Base-by-base conservation (phyloP, 2,797 vertebrate species). In the Chanos chanos region DNA sequence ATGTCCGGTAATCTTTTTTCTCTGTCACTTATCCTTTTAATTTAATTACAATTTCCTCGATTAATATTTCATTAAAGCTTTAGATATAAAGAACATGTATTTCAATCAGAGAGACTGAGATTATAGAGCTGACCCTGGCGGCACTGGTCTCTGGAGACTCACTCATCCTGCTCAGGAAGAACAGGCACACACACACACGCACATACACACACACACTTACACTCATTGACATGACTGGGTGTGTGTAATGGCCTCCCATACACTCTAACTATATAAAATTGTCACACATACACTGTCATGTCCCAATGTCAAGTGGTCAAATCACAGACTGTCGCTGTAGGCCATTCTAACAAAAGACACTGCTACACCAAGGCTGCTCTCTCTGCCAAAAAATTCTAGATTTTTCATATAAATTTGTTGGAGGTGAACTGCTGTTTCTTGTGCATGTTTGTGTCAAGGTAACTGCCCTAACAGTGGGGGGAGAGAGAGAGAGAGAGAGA, bases 61-160 rank as follows among this genome's bases (percentile, higher is more conserved):
- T 86, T 85, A 85, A 84, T 85, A 83, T 82, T 86, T 86, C 75
- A 86, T 87, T 83, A 86, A 80, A 81, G 77, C 81, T 84, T 89
- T 85, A 86, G 75, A 76, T 68, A 61, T 55, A 74, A 79, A 78
- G 75, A 78, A 63, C 59, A 71, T 70, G 73, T 72, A 69, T 80
- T 84, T 83, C 77, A 77, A 81, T 83, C 76, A 76, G 71, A 63
- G 49, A 48, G 3, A 70, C 73, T 1, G 68, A 28, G 56, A 24
- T 64, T 64, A 71, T 21, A 56, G 43, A 49, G 55, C 64, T 19
- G 28, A 18, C 73, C 78, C 75, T 63, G 66, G 74, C 57, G 0
- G 22, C 28, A 63, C 78, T 64, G 62, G 58, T 73, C 77, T 78
- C 78, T 40, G 1, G 78, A 76, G 81, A 77, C 71, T 78, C 61